Conservation (phyloP, 2,888 invertebrate genomes). For the Polydrusus pterygomalis region DNA sequence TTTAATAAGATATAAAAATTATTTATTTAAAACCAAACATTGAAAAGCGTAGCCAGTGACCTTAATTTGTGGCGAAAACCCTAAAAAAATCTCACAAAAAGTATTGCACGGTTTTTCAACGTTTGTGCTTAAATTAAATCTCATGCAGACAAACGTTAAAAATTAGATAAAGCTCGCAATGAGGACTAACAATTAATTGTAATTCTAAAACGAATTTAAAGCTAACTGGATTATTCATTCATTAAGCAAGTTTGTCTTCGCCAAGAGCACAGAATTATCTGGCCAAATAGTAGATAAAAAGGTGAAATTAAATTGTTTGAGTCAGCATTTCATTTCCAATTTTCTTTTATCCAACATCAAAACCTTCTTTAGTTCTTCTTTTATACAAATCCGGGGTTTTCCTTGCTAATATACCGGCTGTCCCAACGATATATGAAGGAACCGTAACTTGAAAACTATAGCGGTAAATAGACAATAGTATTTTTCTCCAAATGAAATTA, state of each 20-base stretch:
- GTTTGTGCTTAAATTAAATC: background rate
- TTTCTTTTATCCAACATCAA: background rate
- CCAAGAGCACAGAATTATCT: background rate
- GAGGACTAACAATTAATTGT: background rate
- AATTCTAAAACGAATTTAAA: background rate
- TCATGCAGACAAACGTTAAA: background rate
- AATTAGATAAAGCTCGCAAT: background rate
- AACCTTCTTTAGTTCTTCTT: no score
- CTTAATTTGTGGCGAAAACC: background rate
- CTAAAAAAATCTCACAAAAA: background rate
- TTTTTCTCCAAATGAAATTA: no score
- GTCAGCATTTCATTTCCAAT: background rate
- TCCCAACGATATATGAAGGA: no score
- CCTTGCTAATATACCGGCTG: no score
- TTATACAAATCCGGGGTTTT: no score
- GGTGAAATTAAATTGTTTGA: background rate
- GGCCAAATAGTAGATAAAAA: background rate
- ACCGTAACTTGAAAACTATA: no score
- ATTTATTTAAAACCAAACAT: no score
- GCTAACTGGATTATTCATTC: background rate
- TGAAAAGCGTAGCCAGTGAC: no score
- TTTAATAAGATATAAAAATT: no score
- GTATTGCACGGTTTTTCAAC: no score
- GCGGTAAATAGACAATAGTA: no score
- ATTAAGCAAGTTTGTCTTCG: background rate